Percentiles rank a stretch among this genome's conserved stretches.
Evolutionary conservation across 2,888 invertebrate species (phyloP).

Genomic region (Luffia ferchaultella): DNA sequence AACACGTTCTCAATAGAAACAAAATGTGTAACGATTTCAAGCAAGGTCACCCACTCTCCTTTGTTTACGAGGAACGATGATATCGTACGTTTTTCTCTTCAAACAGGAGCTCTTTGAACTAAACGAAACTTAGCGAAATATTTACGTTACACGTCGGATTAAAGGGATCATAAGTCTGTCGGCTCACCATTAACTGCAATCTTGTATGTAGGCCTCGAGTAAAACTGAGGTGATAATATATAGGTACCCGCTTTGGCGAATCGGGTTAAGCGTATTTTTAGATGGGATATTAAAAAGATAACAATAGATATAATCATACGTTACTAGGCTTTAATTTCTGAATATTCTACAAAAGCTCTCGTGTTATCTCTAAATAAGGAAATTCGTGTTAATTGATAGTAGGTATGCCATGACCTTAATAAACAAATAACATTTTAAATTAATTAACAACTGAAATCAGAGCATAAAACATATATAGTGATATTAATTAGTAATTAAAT

Average conservation of each 20-base stretch:
- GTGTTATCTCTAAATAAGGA: too few species aligned
- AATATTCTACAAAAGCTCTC: too few species aligned
- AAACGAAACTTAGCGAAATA: slow-evolving; percentile 39
- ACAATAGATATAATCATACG: too few species aligned
- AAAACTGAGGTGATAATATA: background rate
- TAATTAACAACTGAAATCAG: too few species aligned
- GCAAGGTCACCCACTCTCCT: slow-evolving; percentile 19
- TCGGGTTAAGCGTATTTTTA: background rate
- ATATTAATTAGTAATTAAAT: too few species aligned
- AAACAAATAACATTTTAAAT: too few species aligned
- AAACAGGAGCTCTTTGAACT: slow-evolving; percentile 40
- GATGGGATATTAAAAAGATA: too few species aligned
- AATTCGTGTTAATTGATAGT: too few species aligned
- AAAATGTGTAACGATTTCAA: background rate
- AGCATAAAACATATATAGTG: too few species aligned
- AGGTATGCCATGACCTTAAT: too few species aligned
- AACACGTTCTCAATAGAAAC: too few species aligned
- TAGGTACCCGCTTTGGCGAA: background rate
- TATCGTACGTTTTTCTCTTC: slow-evolving; percentile 30
- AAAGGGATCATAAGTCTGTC: slow-evolving; percentile 32
- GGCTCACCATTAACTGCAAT: slow-evolving; percentile 41
- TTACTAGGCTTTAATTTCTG: too few species aligned
- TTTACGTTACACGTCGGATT: slow-evolving; percentile 35
- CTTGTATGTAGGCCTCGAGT: slow-evolving; percentile 25
- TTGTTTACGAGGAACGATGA: slow-evolving; percentile 44